Evolutionary conservation across 2,888 invertebrate genomes (phyloP).

Genomic region (Pelosia muscerda): DNA sequence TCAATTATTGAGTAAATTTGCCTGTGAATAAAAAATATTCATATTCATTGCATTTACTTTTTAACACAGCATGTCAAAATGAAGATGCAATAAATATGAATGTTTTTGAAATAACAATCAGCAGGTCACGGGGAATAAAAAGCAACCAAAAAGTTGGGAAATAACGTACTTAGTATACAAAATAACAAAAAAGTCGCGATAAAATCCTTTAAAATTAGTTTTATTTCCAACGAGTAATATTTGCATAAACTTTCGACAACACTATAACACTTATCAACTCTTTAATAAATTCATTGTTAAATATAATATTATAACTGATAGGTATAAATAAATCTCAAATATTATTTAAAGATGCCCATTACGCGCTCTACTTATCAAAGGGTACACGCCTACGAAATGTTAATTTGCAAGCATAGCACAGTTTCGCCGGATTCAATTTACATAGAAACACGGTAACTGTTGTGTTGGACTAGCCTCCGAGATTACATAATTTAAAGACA

Average conservation of each 20-base stretch:
- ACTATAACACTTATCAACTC: not conserved
- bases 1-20: not conserved
- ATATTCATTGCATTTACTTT: not conserved
- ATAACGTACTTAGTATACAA: not conserved
- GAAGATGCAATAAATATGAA: not conserved
- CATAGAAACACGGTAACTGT: constrained; percentile 42
- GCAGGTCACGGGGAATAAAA: not conserved
- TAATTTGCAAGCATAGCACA: constrained; percentile 30
- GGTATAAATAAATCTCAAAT: not conserved
- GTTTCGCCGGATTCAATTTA: constrained; percentile 41
- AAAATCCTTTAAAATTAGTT: not conserved
- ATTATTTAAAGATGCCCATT: constrained; percentile 21
- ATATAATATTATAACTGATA: not conserved
- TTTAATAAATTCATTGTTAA: constrained; percentile 5
- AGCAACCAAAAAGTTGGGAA: constrained; percentile 1
- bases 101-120: not conserved
- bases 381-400: constrained; percentile 28
- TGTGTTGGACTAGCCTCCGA: constrained; percentile 30
- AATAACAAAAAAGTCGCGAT: not conserved
- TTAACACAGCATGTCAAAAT: constrained; percentile 4
- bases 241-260: not conserved
- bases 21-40: not conserved
- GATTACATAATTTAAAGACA: constrained; percentile 54
- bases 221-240: constrained; percentile 1
- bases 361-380: constrained; percentile 38